Evolutionary conservation across 2,113 vertebrate genomes (phyloP), one percentile per base, ranked within the genome.

Genomic region (Hydrolagus affinis): DNA sequence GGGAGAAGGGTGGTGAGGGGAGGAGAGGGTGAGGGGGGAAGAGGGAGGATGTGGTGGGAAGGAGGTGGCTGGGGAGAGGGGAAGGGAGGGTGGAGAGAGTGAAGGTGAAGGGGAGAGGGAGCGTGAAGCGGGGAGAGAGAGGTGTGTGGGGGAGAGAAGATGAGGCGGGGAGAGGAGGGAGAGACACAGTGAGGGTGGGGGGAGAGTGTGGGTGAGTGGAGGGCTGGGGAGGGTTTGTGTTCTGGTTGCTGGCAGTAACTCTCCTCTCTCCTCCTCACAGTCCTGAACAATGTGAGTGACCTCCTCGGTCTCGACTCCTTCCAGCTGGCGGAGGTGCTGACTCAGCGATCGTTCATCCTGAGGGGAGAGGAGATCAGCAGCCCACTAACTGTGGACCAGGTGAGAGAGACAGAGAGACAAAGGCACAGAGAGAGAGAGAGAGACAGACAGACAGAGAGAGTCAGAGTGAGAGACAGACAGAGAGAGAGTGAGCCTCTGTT

Each of bases 301-400:
- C 92, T 97, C 62, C 90, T 97, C 88, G 96, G 96, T 60, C 91
- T 97, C 90, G 96, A 97, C 0, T 90, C 92, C 78, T 96, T 96
- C 90, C 96, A 97, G 89, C 89, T 97, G 69, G 95, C 95, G 7
- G 96, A 97, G 89, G 95, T 96, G 85, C 91, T 97, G 88, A 97
- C 96, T 44, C 96, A 97, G 90, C 94, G 96, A 85, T 97, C 96
- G 87, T 97, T 97, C 91, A 96, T 97, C 44, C 44, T 44, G 44
- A 93, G 96, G 86, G 96, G 96, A 86, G 96, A 97, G 87, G 96
- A 96, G 89, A 97, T 97, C 89, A 96, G 96, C 89, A 96, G 96
- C n/a, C 96, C 96, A 7, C 96, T 97, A 72, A 96, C 95, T 57
- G 94, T 96, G 87, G 96, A 97, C 86, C 96, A 97, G 95, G 96